Evolutionary conservation across 2,888 invertebrate species (phyloP).

Genomic region (Drosophila phalerata): DNA sequence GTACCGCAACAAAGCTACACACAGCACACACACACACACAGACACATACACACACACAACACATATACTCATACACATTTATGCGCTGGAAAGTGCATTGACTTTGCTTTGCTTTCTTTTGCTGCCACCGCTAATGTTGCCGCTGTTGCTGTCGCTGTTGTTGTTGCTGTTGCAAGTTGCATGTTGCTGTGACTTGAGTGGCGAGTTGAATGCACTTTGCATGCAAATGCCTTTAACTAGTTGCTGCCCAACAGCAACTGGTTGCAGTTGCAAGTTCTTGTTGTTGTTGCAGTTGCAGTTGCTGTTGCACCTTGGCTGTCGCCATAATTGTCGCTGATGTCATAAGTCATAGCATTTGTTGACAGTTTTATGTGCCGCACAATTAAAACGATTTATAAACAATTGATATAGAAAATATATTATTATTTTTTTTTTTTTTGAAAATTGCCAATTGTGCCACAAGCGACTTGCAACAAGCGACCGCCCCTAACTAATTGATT

Average conservation of each 20-base stretch:
- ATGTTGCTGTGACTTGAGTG: conserved; percentile 27
- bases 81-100: conserved; percentile 67
- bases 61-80: conserved; percentile 21
- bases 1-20: conserved; percentile 76
- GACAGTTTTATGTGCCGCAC: conserved; percentile 46
- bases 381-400: background rate
- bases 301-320: conserved; percentile 37
- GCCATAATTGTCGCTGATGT: conserved; percentile 68
- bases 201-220: conserved; percentile 74
- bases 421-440: background rate
- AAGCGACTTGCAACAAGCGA: conserved; percentile 4
- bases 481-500: conserved; percentile 64
- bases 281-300: conserved; percentile 19
- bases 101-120: conserved; percentile 76
- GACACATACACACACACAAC: conserved; percentile 10
- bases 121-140: conserved; percentile 25
- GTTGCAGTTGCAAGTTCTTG: conserved; percentile 33
- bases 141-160: conserved; percentile 19
- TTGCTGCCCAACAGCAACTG: conserved; percentile 48
- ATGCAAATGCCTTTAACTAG: conserved; percentile 36
- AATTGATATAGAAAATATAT: background rate
- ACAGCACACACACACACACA: conserved; percentile 42
- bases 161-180: conserved; percentile 24
- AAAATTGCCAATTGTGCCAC: conserved; percentile 23
- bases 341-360: conserved; percentile 76